Percentiles rank a stretch among this genome's conserved stretches.
Conservation (phyloP, 2,113 vertebrate species). For the Acanthochromis polyacanthus region DNA sequence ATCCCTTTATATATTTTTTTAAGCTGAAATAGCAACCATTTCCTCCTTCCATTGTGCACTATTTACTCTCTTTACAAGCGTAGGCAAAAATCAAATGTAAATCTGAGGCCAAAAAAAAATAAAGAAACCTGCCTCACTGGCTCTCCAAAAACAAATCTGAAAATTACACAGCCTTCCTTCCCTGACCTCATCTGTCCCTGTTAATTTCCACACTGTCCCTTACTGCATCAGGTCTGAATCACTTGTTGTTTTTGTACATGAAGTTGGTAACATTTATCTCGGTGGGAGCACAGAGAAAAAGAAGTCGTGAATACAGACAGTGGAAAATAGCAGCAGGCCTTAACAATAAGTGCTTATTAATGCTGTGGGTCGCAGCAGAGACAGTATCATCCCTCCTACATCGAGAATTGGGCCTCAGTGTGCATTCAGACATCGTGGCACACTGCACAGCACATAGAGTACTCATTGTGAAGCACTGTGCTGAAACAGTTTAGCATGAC, state of each 20-base stretch:
- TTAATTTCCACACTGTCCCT: neutral
- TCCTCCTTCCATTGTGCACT: neutral
- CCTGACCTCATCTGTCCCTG: neutral
- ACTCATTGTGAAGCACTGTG: slow-evolving; percentile 61
- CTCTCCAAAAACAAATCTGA: neutral
- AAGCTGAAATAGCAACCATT: neutral
- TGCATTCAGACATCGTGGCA: slow-evolving; percentile 53
- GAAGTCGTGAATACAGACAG: slow-evolving; percentile 31
- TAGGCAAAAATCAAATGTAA: neutral
- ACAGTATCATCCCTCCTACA: slow-evolving; percentile 58
- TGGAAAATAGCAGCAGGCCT: slow-evolving; percentile 33
- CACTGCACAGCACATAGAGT: slow-evolving; percentile 48
- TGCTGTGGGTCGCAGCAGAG: slow-evolving; percentile 42
- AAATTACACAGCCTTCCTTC: neutral
- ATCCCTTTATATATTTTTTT: too few relatives aligned
- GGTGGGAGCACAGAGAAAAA: neutral
- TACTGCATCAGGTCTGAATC: slow-evolving; percentile 4
- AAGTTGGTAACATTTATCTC: slow-evolving; percentile 16
- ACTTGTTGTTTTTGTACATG: slow-evolving; percentile 18
- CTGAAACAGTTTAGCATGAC: slow-evolving; percentile 58
- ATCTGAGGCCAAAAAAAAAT: neutral
- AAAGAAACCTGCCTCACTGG: neutral
- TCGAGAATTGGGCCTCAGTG: slow-evolving; percentile 42
- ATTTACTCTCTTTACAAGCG: neutral
- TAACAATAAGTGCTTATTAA: slow-evolving; percentile 23